These are phyloP conservation scores for Pelecanoides urinatrix DNA, from an alignment of 2,113 vertebrate species.

Conservation along the genomic window DNA sequence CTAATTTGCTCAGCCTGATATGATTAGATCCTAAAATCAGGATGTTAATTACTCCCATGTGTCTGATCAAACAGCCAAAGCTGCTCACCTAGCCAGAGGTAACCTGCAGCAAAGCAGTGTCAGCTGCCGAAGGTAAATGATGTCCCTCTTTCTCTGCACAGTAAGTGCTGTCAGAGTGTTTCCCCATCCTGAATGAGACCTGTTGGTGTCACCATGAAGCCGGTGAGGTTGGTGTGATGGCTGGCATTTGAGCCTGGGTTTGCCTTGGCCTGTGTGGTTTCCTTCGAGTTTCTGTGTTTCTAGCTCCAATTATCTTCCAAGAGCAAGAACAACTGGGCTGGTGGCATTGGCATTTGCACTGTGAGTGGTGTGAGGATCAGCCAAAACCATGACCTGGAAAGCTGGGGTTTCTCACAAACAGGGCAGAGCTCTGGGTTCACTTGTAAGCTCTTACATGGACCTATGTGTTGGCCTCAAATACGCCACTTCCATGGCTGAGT, in stretches of 20 bases:
- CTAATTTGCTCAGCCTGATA: neutral
- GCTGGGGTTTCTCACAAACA: neutral
- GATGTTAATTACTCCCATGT: neutral
- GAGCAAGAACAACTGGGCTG: neutral
- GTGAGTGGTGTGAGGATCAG: rapidly evolving
- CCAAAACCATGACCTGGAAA: neutral
- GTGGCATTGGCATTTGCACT: neutral
- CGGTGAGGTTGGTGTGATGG: neutral
- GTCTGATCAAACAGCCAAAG: neutral
- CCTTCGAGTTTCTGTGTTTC: neutral
- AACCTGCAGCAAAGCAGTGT: neutral
- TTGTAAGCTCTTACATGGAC: neutral
- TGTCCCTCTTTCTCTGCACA: neutral
- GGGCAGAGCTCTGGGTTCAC: neutral
- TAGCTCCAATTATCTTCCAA: neutral
- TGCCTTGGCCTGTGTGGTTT: neutral
- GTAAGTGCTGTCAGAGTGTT: neutral
- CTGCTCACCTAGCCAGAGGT: neutral
- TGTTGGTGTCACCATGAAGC: neutral
- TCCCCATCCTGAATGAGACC: neutral
- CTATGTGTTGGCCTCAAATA: neutral
- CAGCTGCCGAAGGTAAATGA: neutral
- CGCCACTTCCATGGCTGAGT: neutral
- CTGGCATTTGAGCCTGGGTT: neutral
- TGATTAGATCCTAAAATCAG: neutral